phyloP scores from a whole-genome alignment of 2,113 vertebrate genomes.

The Amblyornis subalaris region DNA sequence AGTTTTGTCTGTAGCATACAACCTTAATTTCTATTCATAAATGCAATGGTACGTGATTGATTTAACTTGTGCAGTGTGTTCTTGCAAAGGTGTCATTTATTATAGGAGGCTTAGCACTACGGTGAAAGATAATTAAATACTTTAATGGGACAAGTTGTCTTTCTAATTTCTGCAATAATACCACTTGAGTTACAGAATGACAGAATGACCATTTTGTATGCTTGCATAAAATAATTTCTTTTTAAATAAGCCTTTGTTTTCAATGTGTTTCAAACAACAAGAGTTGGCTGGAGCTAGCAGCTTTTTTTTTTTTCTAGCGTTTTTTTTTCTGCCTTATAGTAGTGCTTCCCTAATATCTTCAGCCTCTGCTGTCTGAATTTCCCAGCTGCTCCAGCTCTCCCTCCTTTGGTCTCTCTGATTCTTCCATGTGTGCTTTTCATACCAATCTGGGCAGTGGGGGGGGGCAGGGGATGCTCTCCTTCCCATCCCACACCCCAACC shows the following conservation, averaged over 20 bases:
- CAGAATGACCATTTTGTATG: background rate
- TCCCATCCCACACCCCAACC: background rate
- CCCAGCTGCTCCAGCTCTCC: background rate
- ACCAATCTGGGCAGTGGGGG: background rate
- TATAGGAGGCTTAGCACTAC: background rate
- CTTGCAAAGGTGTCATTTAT: background rate
- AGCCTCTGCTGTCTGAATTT: background rate
- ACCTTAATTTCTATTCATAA: background rate
- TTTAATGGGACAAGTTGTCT: background rate
- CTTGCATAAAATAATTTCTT: background rate
- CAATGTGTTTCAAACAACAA: background rate
- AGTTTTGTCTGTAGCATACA: background rate
- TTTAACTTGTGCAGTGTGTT: background rate
- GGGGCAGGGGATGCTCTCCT: fast-evolving
- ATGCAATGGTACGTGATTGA: background rate
- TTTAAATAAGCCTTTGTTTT: background rate
- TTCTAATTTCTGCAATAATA: background rate
- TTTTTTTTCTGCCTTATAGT: background rate
- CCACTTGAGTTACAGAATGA: background rate
- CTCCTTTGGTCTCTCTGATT: background rate
- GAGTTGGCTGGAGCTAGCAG: background rate
- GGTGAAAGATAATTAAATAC: background rate
- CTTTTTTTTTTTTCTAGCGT: background rate
- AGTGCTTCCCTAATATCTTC: background rate
- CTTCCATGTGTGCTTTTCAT: background rate